Percentiles rank a stretch among this genome's conserved stretches.
These are phyloP conservation scores for Drosophila engyochracea DNA, from an alignment of 2,888 invertebrate genomes.

Conservation along the genomic window DNA sequence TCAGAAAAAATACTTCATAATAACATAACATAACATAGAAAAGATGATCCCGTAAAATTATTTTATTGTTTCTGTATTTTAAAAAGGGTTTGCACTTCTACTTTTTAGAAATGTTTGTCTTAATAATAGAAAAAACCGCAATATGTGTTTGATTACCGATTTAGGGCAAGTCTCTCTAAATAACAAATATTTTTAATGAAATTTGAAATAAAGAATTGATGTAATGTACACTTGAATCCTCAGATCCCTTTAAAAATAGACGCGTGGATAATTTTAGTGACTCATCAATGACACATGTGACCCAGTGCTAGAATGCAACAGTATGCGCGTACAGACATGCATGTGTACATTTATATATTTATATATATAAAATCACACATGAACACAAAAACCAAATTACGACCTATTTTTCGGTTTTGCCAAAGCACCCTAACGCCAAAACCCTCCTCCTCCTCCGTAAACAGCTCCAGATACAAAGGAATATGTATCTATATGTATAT, in stretches of 20 bases:
- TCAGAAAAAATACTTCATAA: neutral
- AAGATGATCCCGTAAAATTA: neutral
- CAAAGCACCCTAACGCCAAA: neutral
- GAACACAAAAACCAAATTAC: conserved; percentile 64
- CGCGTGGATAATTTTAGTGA: conserved; percentile 41
- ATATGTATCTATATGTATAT: conserved; percentile 17
- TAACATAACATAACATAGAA: neutral
- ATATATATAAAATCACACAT: conserved; percentile 33
- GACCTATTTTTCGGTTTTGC: conserved; percentile 70
- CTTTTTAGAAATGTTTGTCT: neutral
- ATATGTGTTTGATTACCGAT: neutral
- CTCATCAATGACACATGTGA: conserved; percentile 78
- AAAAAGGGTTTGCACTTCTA: neutral
- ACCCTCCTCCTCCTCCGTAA: neutral
- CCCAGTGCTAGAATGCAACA: conserved; percentile 46
- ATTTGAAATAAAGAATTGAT: neutral
- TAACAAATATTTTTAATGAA: neutral
- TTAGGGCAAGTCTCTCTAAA: neutral
- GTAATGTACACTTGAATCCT: conserved; percentile 20
- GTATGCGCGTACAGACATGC: neutral
- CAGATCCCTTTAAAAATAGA: neutral
- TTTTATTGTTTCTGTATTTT: neutral
- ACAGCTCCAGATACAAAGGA: conserved; percentile 13
- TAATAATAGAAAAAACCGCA: neutral
- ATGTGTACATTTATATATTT: neutral